Conservation (phyloP, 2,888 invertebrate genomes). For the Chironomus riparius region DNA sequence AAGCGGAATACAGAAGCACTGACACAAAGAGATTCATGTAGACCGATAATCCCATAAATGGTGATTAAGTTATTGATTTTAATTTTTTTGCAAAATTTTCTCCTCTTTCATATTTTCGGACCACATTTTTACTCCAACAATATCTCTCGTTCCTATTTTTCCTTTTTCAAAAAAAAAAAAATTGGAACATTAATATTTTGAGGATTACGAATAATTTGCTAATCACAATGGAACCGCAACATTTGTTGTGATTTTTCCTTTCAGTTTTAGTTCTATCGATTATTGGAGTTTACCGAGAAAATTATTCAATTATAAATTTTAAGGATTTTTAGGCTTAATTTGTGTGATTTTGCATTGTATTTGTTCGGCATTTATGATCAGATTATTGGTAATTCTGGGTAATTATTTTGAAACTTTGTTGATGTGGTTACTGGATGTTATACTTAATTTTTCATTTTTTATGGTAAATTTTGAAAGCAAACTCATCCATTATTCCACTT, state of each 20-base stretch:
- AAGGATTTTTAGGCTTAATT: no score
- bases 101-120: neutral
- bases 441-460: no score
- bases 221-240: neutral
- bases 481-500: no score
- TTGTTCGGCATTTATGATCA: no score
- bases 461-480: no score
- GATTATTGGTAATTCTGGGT: no score
- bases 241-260: neutral
- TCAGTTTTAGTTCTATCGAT: no score
- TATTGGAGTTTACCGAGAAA: no score
- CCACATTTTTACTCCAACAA: neutral
- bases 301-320: no score
- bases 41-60: slow-evolving; percentile 20
- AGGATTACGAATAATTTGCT: neutral
- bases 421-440: no score
- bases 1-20: neutral
- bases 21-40: neutral
- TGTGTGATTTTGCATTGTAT: no score
- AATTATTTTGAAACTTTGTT: no score
- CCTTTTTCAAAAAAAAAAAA: neutral
- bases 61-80: slow-evolving; percentile 21
- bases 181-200: neutral
- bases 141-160: neutral
- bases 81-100: slow-evolving; percentile 15